Conservation (phyloP, 2,888 invertebrate genomes). For the Linnaemya vulpina region DNA sequence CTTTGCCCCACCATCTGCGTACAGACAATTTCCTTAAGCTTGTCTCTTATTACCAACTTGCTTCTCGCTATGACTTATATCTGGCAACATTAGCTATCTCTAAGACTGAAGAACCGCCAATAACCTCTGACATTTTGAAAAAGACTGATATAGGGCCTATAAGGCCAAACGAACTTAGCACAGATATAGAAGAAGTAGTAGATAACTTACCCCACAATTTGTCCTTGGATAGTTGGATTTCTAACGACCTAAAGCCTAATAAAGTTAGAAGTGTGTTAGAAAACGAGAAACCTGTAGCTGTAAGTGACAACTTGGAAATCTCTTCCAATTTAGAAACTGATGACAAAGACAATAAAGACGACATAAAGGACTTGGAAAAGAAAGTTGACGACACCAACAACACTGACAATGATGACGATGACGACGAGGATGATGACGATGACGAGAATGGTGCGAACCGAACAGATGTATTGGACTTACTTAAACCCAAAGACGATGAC, state of each 20-base stretch:
- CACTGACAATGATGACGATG: constrained; percentile 46
- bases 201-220: constrained; percentile 75
- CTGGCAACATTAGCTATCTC: constrained; percentile 37
- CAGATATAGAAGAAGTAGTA: constrained; percentile 54
- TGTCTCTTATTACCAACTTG: constrained; percentile 55
- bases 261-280: constrained; percentile 53
- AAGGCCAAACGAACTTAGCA: constrained; percentile 51
- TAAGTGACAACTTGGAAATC: neutral
- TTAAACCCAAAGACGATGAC: constrained; percentile 76
- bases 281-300: constrained; percentile 61
- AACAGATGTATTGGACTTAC: constrained; percentile 78
- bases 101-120: constrained; percentile 64
- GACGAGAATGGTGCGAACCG: constrained; percentile 81
- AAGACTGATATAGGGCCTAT: constrained; percentile 76
- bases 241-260: constrained; percentile 71
- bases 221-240: constrained; percentile 77
- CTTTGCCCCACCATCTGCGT: constrained; percentile 37
- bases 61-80: constrained; percentile 41
- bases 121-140: constrained; percentile 61
- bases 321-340: constrained; percentile 42
- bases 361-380: constrained; percentile 66
- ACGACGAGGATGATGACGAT: constrained; percentile 84
- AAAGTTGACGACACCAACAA: neutral
- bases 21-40: constrained; percentile 55
- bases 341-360: constrained; percentile 72